Base-by-base conservation (phyloP, 2,888 invertebrate genomes). In the Hyppa rectilinea region DNA sequence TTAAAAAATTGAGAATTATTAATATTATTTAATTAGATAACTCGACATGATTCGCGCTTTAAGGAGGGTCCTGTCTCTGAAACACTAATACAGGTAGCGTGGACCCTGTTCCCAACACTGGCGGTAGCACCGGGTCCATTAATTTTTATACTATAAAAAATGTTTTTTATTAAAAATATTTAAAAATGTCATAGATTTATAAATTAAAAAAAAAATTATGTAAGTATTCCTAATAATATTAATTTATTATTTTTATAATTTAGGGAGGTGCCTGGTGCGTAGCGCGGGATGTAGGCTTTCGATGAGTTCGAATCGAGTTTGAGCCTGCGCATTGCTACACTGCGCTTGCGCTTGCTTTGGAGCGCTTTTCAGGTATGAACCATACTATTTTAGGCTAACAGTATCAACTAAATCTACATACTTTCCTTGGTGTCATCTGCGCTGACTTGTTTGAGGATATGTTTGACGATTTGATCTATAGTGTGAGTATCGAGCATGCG, bases 401-500 rank as follows among this genome's bases (percentile, higher is more conserved):
- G 34, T 50, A 43, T 20, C 23, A 63, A 45, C 45, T 47, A 31
- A 40, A 38, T 55, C 45, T 64, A 63, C 26, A 58, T 34, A 64
- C 53, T 73, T 53, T 72, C 55, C 34, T 61, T 67, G n/a, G 26
- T 56, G 36, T 80, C 78, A 12, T 83, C 82, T 14, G 87, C 81
- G 38, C 79, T 82, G 78, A 96, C 95, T 87, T 97, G 92, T 29
- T 87, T 96, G 63, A 98, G 95, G 63, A 98, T 98, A 87, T 98
- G 98, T 85, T 97, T 95, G 87, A 98, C 97, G 77, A 98, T 98
- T 92, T 98, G 98, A 92, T 98, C 98, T 63, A 98, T 98, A 70
- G 98, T 98, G 92, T 98, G 98, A 65, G 98, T 98, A 87, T 98
- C 98, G 56, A 98, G 96, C 87, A 98, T 96, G 53, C 97, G 97